Evolutionary conservation across 1,140 invertebrate species (phyloP).

Genomic region (Hyles euphorbiae): DNA sequence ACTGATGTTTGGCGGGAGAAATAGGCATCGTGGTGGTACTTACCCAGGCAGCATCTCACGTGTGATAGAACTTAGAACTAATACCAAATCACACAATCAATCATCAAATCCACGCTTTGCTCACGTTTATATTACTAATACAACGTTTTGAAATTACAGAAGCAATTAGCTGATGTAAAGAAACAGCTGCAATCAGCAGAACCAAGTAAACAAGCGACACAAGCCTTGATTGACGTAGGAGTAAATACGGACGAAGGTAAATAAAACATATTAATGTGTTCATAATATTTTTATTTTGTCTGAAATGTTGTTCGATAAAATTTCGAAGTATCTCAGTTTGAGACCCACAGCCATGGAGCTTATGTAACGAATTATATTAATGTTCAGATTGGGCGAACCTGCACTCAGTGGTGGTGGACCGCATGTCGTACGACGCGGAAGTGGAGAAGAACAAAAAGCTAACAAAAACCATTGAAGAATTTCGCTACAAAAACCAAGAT

Average conservation of each 20-base stretch:
- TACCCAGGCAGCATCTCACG: no score
- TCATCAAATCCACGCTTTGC: no score
- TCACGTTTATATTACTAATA: no score
- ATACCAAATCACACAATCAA: no score
- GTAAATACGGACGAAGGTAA: slow-evolving; percentile 66
- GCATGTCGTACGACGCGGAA: slow-evolving; percentile 63
- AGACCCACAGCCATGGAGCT: no score
- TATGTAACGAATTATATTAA: not conserved
- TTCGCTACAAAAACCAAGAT: slow-evolving; percentile 55
- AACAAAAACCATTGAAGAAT: slow-evolving; percentile 48
- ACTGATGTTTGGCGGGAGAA: no score
- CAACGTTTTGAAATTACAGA: slow-evolving; percentile 26
- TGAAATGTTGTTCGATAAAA: not conserved
- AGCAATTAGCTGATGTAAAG: slow-evolving; percentile 33
- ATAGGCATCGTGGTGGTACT: no score
- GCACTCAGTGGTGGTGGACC: slow-evolving; percentile 60
- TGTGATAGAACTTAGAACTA: no score
- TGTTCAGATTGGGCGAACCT: slow-evolving; percentile 61
- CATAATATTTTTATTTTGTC: not conserved
- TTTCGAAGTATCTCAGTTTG: no score
- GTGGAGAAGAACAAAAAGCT: slow-evolving; percentile 63
- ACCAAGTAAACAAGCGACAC: slow-evolving; percentile 18
- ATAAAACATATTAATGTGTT: not conserved
- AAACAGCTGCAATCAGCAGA: slow-evolving; percentile 31
- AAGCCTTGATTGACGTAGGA: slow-evolving; percentile 26